Conservation (phyloP, 2,113 vertebrate genomes). For the Bombycilla garrulus region DNA sequence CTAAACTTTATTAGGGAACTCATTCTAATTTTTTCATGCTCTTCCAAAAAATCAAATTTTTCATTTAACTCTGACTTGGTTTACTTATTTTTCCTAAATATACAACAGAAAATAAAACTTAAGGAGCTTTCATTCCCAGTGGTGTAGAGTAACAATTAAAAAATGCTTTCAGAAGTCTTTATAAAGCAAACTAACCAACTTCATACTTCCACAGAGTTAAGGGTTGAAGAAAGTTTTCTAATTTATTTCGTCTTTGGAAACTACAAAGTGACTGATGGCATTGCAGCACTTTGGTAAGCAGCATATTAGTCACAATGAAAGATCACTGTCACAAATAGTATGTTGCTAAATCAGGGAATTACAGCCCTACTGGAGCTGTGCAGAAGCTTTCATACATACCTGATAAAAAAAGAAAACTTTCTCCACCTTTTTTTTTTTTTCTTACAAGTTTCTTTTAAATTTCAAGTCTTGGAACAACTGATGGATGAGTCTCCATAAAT, state of each 20-base stretch:
- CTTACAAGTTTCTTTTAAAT: not conserved
- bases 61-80: not conserved
- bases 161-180: not conserved
- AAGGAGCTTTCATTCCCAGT: not conserved
- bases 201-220: not conserved
- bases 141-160: not conserved
- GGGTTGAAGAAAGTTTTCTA: not conserved
- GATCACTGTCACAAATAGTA: not conserved
- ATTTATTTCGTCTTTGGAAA: not conserved
- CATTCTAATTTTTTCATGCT: not conserved
- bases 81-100: not conserved
- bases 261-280: not conserved
- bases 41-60: not conserved
- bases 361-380: not conserved
- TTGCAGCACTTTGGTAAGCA: not conserved
- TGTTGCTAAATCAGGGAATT: not conserved
- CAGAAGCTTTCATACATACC: not conserved
- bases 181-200: not conserved
- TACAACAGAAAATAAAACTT: not conserved
- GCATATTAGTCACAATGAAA: slow-evolving; percentile 23
- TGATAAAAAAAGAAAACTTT: not conserved
- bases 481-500: not conserved
- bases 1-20: not conserved
- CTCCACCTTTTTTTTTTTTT: not conserved
- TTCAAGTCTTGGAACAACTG: not conserved